Conservation (phyloP, 2,888 invertebrate species). For the Eupithecia insigniata region DNA sequence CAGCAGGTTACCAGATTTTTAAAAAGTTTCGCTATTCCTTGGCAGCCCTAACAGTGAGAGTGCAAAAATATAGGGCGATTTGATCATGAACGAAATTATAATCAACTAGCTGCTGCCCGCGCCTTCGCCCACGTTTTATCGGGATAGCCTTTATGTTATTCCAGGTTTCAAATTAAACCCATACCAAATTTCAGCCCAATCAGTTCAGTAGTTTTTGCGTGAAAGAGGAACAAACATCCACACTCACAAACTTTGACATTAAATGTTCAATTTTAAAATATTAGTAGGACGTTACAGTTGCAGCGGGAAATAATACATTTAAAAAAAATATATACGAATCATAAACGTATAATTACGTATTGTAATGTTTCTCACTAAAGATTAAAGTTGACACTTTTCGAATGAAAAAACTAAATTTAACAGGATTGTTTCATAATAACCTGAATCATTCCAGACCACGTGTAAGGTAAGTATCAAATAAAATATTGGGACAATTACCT, state of each 20-base stretch:
- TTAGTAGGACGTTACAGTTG: too few relatives aligned
- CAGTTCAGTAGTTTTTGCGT: too few relatives aligned
- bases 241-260: too few relatives aligned
- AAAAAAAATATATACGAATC: background rate
- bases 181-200: too few relatives aligned
- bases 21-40: background rate
- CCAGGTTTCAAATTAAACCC: too few relatives aligned
- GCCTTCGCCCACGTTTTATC: too few relatives aligned
- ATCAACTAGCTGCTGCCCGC: too few relatives aligned
- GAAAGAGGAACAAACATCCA: too few relatives aligned
- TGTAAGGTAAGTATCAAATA: background rate
- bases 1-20: background rate
- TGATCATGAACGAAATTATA: constrained; percentile 14
- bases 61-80: constrained; percentile 19
- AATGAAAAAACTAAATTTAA: too few relatives aligned
- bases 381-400: background rate
- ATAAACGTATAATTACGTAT: background rate
- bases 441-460: background rate
- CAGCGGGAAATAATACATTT: too few relatives aligned
- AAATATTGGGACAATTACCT: background rate
- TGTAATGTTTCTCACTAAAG: background rate
- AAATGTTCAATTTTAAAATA: too few relatives aligned
- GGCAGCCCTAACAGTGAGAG: background rate
- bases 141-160: too few relatives aligned
- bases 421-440: background rate